phyloP scores from a whole-genome alignment of 2,113 vertebrate genomes.

The Eira barbara region DNA sequence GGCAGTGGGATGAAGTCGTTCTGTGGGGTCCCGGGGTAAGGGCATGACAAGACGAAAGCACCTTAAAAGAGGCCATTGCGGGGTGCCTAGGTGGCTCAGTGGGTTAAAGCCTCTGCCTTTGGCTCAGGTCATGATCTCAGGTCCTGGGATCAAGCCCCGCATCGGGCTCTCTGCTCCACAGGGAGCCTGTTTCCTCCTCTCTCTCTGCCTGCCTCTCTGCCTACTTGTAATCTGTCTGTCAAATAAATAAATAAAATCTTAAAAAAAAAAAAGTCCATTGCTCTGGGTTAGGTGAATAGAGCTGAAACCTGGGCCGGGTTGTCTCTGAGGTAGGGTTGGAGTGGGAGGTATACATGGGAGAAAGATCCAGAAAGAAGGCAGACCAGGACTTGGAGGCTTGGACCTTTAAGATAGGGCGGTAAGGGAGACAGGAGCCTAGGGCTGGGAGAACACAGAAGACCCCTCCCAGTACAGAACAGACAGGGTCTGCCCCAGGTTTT shows the following conservation, averaged over 20 bases:
- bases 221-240: too few relatives aligned
- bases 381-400: not conserved
- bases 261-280: not conserved
- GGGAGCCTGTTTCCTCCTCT: too few relatives aligned
- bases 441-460: not conserved
- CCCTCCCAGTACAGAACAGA: not conserved
- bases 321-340: not conserved
- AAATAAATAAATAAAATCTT: too few relatives aligned
- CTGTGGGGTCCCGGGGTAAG: not conserved
- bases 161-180: too few relatives aligned
- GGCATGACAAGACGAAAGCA: fast-evolving
- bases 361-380: not conserved
- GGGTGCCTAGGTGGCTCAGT: too few relatives aligned
- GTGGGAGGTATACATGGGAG: not conserved
- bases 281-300: not conserved
- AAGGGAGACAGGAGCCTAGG: not conserved
- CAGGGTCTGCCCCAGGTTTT: not conserved
- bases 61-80: not conserved
- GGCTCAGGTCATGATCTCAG: too few relatives aligned
- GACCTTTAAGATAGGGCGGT: not conserved
- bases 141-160: too few relatives aligned
- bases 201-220: too few relatives aligned
- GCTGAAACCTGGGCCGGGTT: not conserved
- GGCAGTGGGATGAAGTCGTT: not conserved
- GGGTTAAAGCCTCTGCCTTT: too few relatives aligned